phyloP scores from a whole-genome alignment of 2,113 vertebrate genomes.

The Carlito syrichta region DNA sequence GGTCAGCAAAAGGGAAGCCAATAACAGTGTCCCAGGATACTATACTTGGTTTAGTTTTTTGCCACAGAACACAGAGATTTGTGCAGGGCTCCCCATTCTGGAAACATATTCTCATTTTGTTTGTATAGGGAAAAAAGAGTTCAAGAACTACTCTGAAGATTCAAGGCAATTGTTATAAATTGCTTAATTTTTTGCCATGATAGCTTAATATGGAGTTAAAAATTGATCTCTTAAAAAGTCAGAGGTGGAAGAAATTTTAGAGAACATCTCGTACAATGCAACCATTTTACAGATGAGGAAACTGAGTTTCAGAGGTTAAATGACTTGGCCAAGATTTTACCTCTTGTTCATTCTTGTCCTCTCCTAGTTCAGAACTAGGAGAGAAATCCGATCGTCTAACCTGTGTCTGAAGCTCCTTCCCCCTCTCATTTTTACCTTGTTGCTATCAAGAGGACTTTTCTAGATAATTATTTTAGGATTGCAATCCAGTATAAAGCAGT shows the following conservation, averaged over 20 bases:
- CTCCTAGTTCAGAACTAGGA: neutral
- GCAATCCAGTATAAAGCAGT: neutral
- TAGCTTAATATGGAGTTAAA: neutral
- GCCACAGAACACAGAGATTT: neutral
- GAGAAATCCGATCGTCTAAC: neutral
- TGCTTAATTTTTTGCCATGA: neutral
- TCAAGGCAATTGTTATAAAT: neutral
- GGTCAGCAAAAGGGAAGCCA: neutral
- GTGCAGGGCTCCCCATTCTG: neutral
- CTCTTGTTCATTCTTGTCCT: too few relatives aligned
- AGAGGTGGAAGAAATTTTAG: neutral
- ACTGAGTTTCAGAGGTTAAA: neutral
- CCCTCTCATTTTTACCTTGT: neutral
- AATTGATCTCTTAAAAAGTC: neutral
- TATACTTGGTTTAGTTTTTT: neutral
- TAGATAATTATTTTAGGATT: neutral
- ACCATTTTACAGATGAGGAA: neutral
- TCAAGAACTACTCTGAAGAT: neutral
- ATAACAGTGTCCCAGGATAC: neutral
- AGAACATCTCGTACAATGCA: neutral
- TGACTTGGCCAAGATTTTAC: neutral
- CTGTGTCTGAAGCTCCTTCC: too few relatives aligned
- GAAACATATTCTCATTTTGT: neutral
- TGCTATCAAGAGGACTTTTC: neutral
- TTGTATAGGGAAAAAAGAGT: neutral